Percentiles rank a stretch among this genome's conserved stretches.
These are phyloP conservation scores for Lagenorhynchus albirostris DNA, from an alignment of 2,113 vertebrate genomes.

Conservation along the genomic window DNA sequence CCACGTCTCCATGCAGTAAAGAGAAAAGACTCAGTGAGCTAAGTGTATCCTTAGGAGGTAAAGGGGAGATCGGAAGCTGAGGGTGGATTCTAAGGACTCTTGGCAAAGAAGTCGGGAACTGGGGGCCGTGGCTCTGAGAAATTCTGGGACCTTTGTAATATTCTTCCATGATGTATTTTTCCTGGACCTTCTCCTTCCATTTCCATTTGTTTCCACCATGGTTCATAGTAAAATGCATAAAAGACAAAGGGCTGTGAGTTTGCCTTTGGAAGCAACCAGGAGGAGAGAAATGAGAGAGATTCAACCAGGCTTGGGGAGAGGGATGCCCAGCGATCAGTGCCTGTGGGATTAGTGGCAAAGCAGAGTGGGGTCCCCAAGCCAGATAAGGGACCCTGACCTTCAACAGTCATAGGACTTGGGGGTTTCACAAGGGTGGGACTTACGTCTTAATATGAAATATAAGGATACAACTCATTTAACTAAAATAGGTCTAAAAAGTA, in stretches of 20 bases:
- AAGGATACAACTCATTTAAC: neutral
- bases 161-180: neutral
- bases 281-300: neutral
- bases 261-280: neutral
- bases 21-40: neutral
- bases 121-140: neutral
- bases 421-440: neutral
- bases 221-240: neutral
- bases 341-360: neutral
- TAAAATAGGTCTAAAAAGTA: neutral
- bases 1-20: neutral
- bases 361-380: too few relatives aligned
- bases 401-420: neutral
- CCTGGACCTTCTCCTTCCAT: neutral
- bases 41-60: neutral
- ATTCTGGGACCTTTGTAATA: neutral
- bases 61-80: neutral
- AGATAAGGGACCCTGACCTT: neutral
- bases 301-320: neutral
- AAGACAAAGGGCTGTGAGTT: neutral
- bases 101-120: neutral
- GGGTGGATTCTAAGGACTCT: neutral
- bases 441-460: neutral
- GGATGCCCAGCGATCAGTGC: fast-evolving
- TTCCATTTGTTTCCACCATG: neutral